Base-by-base conservation (phyloP, 2,888 invertebrate genomes). In the Spilarctia lutea region DNA sequence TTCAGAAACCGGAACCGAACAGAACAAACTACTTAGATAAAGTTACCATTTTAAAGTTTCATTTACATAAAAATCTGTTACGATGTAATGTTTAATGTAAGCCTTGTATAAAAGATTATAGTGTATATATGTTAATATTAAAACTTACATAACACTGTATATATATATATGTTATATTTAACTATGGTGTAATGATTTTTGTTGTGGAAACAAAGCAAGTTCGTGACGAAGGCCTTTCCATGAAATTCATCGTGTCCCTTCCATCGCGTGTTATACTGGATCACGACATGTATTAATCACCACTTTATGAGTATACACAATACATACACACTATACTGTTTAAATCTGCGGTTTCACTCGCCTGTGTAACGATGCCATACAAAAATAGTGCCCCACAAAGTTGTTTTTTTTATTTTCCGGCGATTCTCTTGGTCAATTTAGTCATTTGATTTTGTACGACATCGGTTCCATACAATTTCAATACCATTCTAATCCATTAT, bases 171-270 rank as follows among this genome's bases (percentile, higher is more conserved):
- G n/a, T n/a, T n/a, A 56, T 11, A 56, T 6, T 27, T 27, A 60
- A 56, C 18, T 18, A 63, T 63, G 30, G 30, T 63, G 18, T 63
- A 18, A 63, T 27, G 18, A 6, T 30, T 18, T 30, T 30, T 63
- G 30, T 30, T 39, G 24, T 20, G 65, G 24, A 89, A 89, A 84
- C 83, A 72, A 80, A 79, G 78, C 68, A 65, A 72, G 80, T 90
- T 91, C 90, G 90, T 91, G 91, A 89, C 89, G 78, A 85, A 82
- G 84, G 79, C 72, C 81, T 76, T 69, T 77, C 77, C 76, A 77
- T 83, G 78, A 81, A 83, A 74, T 80, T 79, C 65, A 79, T 65
- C 83, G 73, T 79, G 80, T 73, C 77, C 74, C 75, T 73, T 71
- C 68, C 65, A 76, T 84, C 81, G 88, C 88, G 88, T 87, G 88